phyloP scores from a whole-genome alignment of 1,140 invertebrate genomes.

The Brachionus asplanchnoidis region DNA sequence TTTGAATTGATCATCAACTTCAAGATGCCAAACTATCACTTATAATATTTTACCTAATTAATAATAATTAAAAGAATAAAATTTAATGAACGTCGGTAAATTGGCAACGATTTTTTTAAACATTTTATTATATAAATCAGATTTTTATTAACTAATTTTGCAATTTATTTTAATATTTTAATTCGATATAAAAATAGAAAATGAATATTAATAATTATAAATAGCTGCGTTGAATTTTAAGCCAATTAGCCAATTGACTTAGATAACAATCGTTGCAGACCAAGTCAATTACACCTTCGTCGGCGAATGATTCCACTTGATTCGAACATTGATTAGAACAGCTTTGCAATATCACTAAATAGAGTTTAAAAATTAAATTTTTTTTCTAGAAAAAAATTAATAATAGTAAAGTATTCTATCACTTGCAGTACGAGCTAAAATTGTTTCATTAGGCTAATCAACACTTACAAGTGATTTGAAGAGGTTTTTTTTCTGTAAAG shows the following conservation, averaged over 20 bases:
- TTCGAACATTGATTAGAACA: not conserved
- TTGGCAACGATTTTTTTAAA: not conserved
- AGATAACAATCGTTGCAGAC: not conserved
- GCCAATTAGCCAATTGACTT: not conserved
- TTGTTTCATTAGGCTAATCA: not conserved
- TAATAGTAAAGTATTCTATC: not conserved
- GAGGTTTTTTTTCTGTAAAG: not conserved
- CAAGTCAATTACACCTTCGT: not conserved
- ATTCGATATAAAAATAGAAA: conserved; percentile 5
- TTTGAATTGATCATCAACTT: too few relatives aligned
- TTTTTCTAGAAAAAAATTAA: not conserved
- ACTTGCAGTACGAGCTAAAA: not conserved
- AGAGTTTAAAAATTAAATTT: not conserved
- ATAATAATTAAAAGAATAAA: not conserved
- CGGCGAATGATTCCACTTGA: not conserved
- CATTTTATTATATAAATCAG: not conserved
- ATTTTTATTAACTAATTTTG: conserved; percentile 1
- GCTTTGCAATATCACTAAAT: not conserved
- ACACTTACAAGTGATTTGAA: not conserved
- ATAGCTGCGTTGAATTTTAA: not conserved
- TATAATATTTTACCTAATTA: not conserved
- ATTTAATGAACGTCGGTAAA: not conserved
- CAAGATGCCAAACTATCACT: too few relatives aligned
- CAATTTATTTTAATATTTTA: not conserved
- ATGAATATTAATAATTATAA: not conserved